phyloP scores from a whole-genome alignment of 2,888 invertebrate species.

The Heteromurus nitidus region DNA sequence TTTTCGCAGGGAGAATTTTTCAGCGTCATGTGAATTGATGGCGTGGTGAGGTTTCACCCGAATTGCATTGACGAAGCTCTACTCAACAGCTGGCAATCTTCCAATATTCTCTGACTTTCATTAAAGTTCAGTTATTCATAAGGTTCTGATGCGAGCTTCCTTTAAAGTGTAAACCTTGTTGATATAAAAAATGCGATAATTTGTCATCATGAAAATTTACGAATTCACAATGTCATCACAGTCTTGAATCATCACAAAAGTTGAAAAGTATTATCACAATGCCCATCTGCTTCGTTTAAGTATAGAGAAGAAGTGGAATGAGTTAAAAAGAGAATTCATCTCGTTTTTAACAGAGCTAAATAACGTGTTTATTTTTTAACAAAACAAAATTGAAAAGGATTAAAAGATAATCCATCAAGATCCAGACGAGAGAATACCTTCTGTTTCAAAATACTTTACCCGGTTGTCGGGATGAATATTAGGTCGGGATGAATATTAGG shows the following conservation, averaged over 20 bases:
- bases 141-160: neutral
- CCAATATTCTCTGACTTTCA: neutral
- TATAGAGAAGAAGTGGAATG: neutral
- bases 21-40: neutral
- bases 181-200: conserved; percentile 35
- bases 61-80: neutral
- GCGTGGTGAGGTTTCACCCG: too few species aligned
- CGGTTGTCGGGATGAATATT: too few species aligned
- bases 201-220: conserved; percentile 48
- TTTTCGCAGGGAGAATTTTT: conserved; percentile 34
- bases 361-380: neutral
- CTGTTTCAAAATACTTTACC: too few species aligned
- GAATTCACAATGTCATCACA: conserved; percentile 25
- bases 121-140: neutral
- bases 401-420: conserved; percentile 28
- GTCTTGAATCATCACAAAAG: conserved; percentile 9
- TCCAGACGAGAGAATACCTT: neutral
- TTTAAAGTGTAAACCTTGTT: conserved; percentile 36
- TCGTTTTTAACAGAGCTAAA: neutral
- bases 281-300: conserved; percentile 10
- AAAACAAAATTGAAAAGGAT: neutral
- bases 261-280: neutral
- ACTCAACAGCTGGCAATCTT: conserved; percentile 36
- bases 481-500: too few species aligned
- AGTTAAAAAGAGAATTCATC: neutral